Evolutionary conservation across 1,140 invertebrate genomes (phyloP).

Genomic region (Achatina immaculata): DNA sequence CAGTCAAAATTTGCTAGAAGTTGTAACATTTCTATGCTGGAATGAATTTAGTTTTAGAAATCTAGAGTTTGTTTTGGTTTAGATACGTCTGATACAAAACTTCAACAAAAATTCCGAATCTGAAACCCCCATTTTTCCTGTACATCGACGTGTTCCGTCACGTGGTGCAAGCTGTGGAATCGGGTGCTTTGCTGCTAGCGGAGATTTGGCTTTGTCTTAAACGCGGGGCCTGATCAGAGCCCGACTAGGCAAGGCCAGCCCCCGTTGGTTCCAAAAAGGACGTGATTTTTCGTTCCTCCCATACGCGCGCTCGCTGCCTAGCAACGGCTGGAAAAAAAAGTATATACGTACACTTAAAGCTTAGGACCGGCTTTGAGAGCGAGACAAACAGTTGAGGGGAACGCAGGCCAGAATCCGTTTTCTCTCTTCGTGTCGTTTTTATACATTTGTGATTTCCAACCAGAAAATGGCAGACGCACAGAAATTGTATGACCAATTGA

Average conservation of each 20-base stretch:
- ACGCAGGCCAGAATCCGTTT: not conserved
- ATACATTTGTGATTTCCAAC: not conserved
- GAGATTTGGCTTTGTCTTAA: slow-evolving; percentile 20
- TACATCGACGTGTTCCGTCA: too few species aligned
- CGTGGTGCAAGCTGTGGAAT: too few species aligned
- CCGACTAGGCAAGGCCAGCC: not conserved
- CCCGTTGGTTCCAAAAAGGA: not conserved
- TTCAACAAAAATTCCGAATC: too few species aligned
- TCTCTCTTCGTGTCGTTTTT: not conserved
- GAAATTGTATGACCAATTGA: slow-evolving; percentile 40
- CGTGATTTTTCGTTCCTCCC: too few species aligned
- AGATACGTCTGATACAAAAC: too few species aligned
- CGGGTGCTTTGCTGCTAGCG: not conserved
- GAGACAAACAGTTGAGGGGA: not conserved
- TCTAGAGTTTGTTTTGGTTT: too few species aligned
- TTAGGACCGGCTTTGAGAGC: not conserved
- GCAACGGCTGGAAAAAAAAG: not conserved
- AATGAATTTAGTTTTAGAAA: too few species aligned
- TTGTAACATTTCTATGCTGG: too few species aligned
- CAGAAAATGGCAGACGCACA: slow-evolving; percentile 30
- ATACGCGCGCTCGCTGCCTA: not conserved
- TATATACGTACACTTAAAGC: too few species aligned
- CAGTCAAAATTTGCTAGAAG: too few species aligned
- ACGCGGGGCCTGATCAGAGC: slow-evolving; percentile 29
- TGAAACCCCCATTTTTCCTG: too few species aligned